Conservation (phyloP, 2,113 vertebrate genomes). For the Paraplagusia blochii region DNA sequence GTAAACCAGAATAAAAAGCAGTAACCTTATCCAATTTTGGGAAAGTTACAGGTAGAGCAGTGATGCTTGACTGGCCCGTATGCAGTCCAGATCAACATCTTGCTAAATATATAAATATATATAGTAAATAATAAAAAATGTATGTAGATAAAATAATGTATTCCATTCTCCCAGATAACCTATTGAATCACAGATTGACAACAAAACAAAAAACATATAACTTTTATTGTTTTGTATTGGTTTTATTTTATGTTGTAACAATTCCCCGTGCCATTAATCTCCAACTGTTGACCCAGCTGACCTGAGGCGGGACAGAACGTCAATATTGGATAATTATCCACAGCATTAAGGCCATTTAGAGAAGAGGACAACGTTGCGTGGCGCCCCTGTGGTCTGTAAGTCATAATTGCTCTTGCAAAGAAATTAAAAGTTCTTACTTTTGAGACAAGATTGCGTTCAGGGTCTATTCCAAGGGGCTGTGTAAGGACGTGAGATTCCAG, state of each 20-base stretch:
- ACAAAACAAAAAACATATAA: not conserved
- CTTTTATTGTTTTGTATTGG: not conserved
- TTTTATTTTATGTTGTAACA: conserved; percentile 20
- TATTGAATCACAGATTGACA: not conserved
- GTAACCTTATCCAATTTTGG: too few species aligned
- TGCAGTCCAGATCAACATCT: too few species aligned
- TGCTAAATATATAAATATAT: too few species aligned
- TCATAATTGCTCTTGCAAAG: conserved; percentile 26
- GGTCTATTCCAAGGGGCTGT: conserved; percentile 1
- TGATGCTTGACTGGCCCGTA: too few species aligned
- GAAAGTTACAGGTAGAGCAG: too few species aligned
- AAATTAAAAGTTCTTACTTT: conserved; percentile 40
- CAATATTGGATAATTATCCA: conserved; percentile 66
- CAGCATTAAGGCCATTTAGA: conserved; percentile 47
- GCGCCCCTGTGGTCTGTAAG: conserved; percentile 12
- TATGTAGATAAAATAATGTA: too few species aligned
- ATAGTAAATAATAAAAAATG: too few species aligned
- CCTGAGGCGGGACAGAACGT: conserved; percentile 64
- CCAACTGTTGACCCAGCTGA: conserved; percentile 55
- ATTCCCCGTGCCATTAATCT: conserved; percentile 57
- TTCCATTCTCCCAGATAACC: too few species aligned
- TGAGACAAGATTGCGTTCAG: conserved; percentile 4
- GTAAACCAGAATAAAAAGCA: too few species aligned
- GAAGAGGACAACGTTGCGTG: conserved; percentile 38
- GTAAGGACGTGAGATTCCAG: not conserved